Evolutionary conservation across 2,797 vertebrate genomes (phyloP).

Genomic region (Dromococcyx pavoninus): DNA sequence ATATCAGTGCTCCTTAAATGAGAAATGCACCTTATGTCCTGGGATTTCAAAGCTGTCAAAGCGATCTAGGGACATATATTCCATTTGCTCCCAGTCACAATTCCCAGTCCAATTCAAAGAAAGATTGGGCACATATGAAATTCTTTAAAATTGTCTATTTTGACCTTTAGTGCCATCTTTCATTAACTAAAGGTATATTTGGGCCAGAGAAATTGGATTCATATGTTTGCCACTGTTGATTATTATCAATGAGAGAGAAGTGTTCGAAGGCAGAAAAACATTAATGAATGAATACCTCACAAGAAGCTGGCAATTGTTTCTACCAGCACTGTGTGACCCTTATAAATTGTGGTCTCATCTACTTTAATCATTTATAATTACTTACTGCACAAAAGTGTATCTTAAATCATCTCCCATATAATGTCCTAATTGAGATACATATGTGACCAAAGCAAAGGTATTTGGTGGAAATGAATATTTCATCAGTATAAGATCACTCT

Average conservation of each 20-base stretch:
- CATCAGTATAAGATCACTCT: background rate
- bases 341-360: slow-evolving; percentile 24
- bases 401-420: background rate
- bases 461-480: slow-evolving; percentile 38
- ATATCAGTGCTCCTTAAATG: background rate
- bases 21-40: background rate
- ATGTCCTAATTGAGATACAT: slow-evolving; percentile 24
- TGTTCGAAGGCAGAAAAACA: background rate
- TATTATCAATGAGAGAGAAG: background rate
- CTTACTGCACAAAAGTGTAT: slow-evolving; percentile 12
- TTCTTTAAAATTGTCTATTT: background rate
- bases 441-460: background rate
- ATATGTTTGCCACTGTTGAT: background rate
- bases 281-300: background rate
- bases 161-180: background rate
- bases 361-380: slow-evolving; percentile 55
- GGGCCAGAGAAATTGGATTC: background rate
- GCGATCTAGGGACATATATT: background rate
- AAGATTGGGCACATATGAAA: background rate
- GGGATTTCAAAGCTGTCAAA: background rate
- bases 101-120: background rate
- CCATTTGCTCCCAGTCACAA: background rate
- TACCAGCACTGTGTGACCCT: slow-evolving; percentile 13
- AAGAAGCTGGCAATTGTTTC: background rate
- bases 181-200: background rate